Percentiles rank a stretch among this genome's conserved stretches.
Evolutionary conservation across 2,888 invertebrate species (phyloP).

Genomic region (Cacoxenus indagator): DNA sequence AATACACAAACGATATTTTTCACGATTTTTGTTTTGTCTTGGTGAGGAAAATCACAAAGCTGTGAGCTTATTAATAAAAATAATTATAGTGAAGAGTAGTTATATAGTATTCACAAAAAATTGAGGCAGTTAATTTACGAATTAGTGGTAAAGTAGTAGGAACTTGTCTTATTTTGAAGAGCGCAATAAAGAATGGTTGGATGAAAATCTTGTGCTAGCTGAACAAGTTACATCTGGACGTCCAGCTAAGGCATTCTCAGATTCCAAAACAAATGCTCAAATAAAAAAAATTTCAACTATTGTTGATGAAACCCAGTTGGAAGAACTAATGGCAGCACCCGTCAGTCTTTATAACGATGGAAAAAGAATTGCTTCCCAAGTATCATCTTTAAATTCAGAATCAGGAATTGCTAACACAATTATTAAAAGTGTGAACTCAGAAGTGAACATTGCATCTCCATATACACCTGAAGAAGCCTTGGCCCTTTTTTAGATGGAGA

Average conservation of each 20-base stretch:
- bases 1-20: no score
- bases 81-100: no score
- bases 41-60: no score
- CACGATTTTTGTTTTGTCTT: no score
- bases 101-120: no score
- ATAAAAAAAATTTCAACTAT: neutral
- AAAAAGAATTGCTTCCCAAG: neutral
- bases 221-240: neutral
- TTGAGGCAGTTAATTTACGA: no score
- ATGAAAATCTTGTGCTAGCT: no score
- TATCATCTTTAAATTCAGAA: neutral
- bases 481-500: neutral
- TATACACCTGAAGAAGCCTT: neutral
- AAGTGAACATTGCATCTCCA: neutral
- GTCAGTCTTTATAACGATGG: neutral
- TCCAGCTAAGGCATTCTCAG: neutral
- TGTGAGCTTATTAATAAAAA: no score
- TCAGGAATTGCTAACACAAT: neutral
- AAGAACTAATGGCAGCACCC: neutral
- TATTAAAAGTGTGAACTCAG: neutral
- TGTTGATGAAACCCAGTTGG: neutral
- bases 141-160: no score
- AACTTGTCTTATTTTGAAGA: no score
- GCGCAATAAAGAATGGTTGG: no score
- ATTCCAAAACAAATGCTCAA: neutral